Evolutionary conservation across 1,140 invertebrate genomes (phyloP).

Genomic region (Amphibalanus amphitrite): DNA sequence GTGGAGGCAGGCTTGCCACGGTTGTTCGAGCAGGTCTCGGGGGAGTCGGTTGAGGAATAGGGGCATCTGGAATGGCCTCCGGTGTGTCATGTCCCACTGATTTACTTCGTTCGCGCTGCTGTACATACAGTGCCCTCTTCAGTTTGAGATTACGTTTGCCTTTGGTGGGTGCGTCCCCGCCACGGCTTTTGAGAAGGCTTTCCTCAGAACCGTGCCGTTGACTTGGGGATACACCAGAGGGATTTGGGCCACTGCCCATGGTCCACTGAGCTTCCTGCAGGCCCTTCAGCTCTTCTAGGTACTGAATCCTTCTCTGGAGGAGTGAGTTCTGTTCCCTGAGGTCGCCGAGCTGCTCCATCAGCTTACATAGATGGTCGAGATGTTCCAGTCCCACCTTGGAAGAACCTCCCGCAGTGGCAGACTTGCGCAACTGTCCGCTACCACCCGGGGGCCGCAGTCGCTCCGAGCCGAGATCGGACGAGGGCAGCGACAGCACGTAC

Average conservation of each 20-base stretch:
- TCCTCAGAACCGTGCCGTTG: constrained; percentile 15
- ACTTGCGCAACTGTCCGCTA: constrained; percentile 2
- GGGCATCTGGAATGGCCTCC: constrained; percentile 21
- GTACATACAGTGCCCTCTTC: constrained; percentile 9
- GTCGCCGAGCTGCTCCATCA: constrained; percentile 53
- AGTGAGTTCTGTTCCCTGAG: constrained; percentile 49
- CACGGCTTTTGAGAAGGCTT: constrained; percentile 12
- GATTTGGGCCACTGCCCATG: constrained; percentile 4
- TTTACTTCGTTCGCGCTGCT: constrained; percentile 27
- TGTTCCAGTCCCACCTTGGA: constrained; percentile 44
- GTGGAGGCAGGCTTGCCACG: not conserved
- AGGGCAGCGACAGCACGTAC: constrained; percentile 18
- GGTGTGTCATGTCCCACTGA: constrained; percentile 29
- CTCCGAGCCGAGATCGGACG: constrained; percentile 13
- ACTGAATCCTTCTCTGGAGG: constrained; percentile 45
- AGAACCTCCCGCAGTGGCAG: constrained; percentile 10
- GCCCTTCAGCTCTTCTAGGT: constrained; percentile 49
- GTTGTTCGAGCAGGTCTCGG: not conserved
- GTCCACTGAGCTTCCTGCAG: constrained; percentile 34
- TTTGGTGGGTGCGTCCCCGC: constrained; percentile 9
- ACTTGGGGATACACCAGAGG: constrained; percentile 1
- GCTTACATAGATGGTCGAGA: constrained; percentile 48
- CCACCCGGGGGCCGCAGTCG: not conserved
- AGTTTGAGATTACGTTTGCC: constrained; percentile 14
- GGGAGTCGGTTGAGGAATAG: constrained; percentile 21